Conservation (phyloP, 2,797 vertebrate species). For the Sciurus vulgaris region DNA sequence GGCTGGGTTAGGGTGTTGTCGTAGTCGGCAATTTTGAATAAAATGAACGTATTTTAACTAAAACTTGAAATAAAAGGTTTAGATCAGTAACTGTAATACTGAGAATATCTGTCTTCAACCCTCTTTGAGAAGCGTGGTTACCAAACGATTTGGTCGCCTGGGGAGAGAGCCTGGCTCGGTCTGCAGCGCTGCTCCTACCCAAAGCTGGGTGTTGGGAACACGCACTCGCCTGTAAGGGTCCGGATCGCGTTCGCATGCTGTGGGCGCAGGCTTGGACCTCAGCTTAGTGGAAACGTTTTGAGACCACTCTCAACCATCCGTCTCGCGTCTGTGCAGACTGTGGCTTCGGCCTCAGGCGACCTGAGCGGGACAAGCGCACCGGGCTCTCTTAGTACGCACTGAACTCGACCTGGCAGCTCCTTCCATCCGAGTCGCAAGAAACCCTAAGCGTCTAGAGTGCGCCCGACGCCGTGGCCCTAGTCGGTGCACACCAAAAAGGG, state of each 20-base stretch:
- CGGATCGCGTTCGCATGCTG: fast-evolving
- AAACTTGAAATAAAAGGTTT: slow-evolving; percentile 50
- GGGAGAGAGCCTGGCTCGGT: not conserved
- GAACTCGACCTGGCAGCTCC: not conserved
- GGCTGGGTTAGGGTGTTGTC: not conserved
- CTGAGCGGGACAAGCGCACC: not conserved
- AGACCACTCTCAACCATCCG: not conserved
- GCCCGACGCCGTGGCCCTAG: not conserved
- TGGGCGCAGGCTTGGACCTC: not conserved
- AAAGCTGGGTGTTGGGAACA: not conserved
- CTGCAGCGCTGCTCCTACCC: not conserved
- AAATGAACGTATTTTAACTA: slow-evolving; percentile 67
- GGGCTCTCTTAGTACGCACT: not conserved
- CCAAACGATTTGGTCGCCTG: not conserved
- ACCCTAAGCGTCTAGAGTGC: not conserved
- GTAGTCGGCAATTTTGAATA: slow-evolving; percentile 39
- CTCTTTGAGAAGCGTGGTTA: not conserved
- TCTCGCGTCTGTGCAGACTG: not conserved
- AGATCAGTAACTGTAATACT: not conserved
- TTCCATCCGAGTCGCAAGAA: not conserved
- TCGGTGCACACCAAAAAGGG: not conserved
- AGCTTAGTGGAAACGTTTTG: not conserved
- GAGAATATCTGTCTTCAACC: not conserved
- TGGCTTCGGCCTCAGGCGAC: not conserved
- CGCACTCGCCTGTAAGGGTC: not conserved